Evolutionary conservation across 2,797 vertebrate genomes (phyloP).

Genomic region (Parauchenoglanis punctatus): DNA sequence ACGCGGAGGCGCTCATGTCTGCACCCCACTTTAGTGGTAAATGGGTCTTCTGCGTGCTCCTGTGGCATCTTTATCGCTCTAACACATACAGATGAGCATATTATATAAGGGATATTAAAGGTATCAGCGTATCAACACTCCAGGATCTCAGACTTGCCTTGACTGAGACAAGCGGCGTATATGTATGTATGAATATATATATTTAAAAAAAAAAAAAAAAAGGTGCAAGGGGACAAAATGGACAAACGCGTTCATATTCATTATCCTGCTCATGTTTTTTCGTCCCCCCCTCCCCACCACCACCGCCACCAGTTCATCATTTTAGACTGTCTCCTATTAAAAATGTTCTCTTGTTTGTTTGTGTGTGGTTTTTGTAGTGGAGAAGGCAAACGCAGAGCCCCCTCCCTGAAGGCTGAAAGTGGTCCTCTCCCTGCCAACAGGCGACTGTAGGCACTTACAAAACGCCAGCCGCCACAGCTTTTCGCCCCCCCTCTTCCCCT

Average conservation of each 20-base stretch:
- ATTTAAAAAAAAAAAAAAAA: not conserved
- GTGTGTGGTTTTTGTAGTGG: constrained; percentile 99
- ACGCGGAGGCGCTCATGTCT: too few species aligned
- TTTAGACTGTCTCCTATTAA: constrained; percentile 86
- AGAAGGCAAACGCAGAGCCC: constrained; percentile 99
- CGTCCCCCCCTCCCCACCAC: constrained; percentile 13
- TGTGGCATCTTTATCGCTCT: not conserved
- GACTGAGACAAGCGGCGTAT: not conserved
- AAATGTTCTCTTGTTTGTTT: constrained; percentile 99
- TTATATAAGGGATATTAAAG: not conserved
- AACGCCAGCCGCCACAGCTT: constrained; percentile 84
- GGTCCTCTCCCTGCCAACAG: constrained; percentile 99
- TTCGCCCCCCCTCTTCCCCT: constrained; percentile 48
- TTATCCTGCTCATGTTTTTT: constrained; percentile 68
- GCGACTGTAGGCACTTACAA: constrained; percentile 97
- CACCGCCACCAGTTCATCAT: constrained; percentile 57
- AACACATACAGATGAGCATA: not conserved
- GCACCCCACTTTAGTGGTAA: not conserved
- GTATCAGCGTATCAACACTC: not conserved
- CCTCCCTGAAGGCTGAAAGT: constrained; percentile 99
- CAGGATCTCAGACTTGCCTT: not conserved
- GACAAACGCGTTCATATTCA: constrained; percentile 50
- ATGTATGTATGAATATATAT: too few species aligned
- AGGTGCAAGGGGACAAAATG: constrained; percentile 31
- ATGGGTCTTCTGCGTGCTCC: not conserved